Evolutionary conservation across 2,797 vertebrate species (phyloP).

Genomic region (Notolepis coatsorum): DNA sequence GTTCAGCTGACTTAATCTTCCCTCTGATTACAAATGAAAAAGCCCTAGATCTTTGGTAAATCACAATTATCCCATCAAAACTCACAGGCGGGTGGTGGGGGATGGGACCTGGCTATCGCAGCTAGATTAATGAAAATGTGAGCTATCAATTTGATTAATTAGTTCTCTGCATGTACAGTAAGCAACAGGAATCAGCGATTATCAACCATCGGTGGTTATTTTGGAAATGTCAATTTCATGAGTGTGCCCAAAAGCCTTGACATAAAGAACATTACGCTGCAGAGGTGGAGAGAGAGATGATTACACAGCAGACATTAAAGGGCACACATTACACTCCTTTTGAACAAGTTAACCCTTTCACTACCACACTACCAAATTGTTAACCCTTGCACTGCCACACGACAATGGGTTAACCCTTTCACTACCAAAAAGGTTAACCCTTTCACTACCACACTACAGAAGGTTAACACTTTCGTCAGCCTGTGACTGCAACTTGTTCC

Average conservation of each 20-base stretch:
- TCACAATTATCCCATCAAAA: constrained; percentile 39
- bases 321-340: too few relatives aligned
- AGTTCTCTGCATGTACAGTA: constrained; percentile 22
- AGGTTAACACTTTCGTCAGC: too few relatives aligned
- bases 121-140: constrained; percentile 33
- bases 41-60: constrained; percentile 41
- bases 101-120: constrained; percentile 6
- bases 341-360: too few relatives aligned
- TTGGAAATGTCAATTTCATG: constrained; percentile 23
- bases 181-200: constrained; percentile 28
- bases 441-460: too few relatives aligned
- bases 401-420: too few relatives aligned
- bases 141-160: constrained; percentile 57
- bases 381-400: too few relatives aligned
- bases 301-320: not conserved
- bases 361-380: too few relatives aligned
- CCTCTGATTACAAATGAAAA: constrained; percentile 54
- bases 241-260: not conserved
- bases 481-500: too few relatives aligned
- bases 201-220: constrained; percentile 13
- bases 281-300: constrained; percentile 1
- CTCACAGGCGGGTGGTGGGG: constrained; percentile 40
- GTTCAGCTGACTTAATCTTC: constrained; percentile 57
- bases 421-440: too few relatives aligned
- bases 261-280: not conserved